Conservation (phyloP, 2,888 invertebrate genomes). For the Penaeus monodon region DNA sequence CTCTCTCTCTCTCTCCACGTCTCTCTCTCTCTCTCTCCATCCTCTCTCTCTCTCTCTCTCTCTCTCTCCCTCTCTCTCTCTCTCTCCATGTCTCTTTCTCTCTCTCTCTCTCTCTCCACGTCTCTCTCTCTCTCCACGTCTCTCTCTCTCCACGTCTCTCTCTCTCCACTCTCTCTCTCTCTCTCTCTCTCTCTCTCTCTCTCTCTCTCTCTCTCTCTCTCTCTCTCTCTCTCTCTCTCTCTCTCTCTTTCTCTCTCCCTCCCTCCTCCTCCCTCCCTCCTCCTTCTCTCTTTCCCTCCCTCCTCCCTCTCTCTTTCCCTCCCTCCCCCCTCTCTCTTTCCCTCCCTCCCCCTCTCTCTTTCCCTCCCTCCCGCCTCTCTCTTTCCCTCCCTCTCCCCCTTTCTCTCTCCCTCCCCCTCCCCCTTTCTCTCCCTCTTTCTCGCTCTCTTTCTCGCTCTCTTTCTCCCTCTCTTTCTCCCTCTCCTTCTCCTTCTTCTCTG, state of each 20-base stretch:
- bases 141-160: no score
- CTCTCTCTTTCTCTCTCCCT: neutral
- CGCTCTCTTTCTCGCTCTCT: neutral
- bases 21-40: no score
- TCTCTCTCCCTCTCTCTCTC: no score
- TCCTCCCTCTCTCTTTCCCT: neutral
- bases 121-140: no score
- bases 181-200: neutral
- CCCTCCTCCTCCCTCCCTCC: neutral
- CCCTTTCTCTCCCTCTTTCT: neutral
- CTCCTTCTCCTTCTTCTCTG: neutral
- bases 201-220: neutral
- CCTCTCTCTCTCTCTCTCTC: no score
- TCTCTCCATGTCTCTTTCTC: no score
- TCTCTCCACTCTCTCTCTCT: no score
- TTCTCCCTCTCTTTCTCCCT: neutral
- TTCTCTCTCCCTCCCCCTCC: neutral
- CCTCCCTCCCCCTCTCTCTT: neutral
- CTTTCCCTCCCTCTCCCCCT: neutral
- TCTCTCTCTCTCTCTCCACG: no score
- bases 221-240: neutral
- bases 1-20: no score
- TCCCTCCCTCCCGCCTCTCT: neutral
- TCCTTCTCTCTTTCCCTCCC: neutral
- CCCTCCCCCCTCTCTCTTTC: neutral